These are phyloP conservation scores for Drosophila nigrodunni DNA, from an alignment of 1,140 invertebrate genomes.

Conservation along the genomic window DNA sequence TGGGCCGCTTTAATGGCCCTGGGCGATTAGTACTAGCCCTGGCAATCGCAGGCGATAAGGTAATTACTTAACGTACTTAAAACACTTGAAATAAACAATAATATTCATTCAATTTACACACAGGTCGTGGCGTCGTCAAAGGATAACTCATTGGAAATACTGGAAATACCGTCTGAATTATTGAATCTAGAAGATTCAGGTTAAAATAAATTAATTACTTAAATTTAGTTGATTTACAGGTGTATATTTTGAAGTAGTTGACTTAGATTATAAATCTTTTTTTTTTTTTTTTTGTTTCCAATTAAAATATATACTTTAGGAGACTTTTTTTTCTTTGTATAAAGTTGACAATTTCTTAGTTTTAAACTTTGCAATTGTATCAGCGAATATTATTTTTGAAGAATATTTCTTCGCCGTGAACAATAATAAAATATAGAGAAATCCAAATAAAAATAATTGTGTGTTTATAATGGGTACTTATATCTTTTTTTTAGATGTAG, in stretches of 20 bases:
- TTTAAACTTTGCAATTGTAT: slow-evolving; percentile 29
- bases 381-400: slow-evolving; percentile 49
- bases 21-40: slow-evolving; percentile 88
- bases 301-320: slow-evolving; percentile 16
- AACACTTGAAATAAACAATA: neutral
- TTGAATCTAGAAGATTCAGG: slow-evolving; percentile 16
- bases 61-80: slow-evolving; percentile 53
- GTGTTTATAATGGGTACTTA: slow-evolving; percentile 12
- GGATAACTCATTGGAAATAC: slow-evolving; percentile 69
- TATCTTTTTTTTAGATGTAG: neutral
- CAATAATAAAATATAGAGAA: slow-evolving; percentile 43
- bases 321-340: slow-evolving; percentile 37
- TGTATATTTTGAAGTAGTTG: slow-evolving; percentile 38
- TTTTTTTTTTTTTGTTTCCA: neutral
- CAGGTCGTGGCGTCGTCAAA: slow-evolving; percentile 78
- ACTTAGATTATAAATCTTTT: slow-evolving; percentile 14
- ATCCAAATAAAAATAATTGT: slow-evolving; percentile 28
- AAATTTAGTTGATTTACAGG: slow-evolving; percentile 10
- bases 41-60: slow-evolving; percentile 87
- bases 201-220: neutral
- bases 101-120: slow-evolving; percentile 10
- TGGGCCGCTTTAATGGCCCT: slow-evolving; percentile 87
- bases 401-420: slow-evolving; percentile 62
- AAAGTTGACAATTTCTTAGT: slow-evolving; percentile 47
- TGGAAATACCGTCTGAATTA: slow-evolving; percentile 63